Evolutionary conservation across 2,888 invertebrate species (phyloP).

Genomic region (Cepaea hortensis): DNA sequence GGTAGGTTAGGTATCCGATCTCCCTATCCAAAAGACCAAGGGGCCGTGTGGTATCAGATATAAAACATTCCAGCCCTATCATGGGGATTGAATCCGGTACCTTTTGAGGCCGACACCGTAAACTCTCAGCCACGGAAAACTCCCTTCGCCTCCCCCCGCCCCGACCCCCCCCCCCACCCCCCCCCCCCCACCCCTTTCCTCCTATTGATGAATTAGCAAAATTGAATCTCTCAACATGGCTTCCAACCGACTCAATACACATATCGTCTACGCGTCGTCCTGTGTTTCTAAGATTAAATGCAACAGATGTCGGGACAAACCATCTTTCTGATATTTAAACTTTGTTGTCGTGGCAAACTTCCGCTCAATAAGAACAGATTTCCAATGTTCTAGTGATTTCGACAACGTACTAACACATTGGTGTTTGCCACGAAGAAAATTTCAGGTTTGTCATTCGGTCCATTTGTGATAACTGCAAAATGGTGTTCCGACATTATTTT

Average conservation of each 20-base stretch:
- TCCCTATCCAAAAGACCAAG: no score
- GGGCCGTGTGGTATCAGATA: no score
- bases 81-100: no score
- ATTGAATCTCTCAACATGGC: not conserved
- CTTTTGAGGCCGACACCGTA: no score
- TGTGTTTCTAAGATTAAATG: not conserved
- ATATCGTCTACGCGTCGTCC: not conserved
- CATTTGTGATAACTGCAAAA: not conserved
- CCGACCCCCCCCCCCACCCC: no score
- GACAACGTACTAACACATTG: not conserved
- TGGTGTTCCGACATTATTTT: not conserved
- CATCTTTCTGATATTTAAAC: not conserved
- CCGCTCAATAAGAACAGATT: conserved; percentile 19
- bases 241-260: no score
- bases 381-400: not conserved
- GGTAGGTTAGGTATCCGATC: no score
- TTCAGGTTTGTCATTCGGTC: not conserved
- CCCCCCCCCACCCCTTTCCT: no score
- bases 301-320: not conserved
- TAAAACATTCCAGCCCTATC: no score
- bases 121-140: no score
- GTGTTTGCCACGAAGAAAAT: conserved; percentile 3
- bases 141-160: no score
- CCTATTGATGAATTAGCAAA: not conserved
- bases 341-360: conserved; percentile 6